These are phyloP conservation scores for Galendromus occidentalis DNA, from an alignment of 1,140 invertebrate species.

Conservation along the genomic window DNA sequence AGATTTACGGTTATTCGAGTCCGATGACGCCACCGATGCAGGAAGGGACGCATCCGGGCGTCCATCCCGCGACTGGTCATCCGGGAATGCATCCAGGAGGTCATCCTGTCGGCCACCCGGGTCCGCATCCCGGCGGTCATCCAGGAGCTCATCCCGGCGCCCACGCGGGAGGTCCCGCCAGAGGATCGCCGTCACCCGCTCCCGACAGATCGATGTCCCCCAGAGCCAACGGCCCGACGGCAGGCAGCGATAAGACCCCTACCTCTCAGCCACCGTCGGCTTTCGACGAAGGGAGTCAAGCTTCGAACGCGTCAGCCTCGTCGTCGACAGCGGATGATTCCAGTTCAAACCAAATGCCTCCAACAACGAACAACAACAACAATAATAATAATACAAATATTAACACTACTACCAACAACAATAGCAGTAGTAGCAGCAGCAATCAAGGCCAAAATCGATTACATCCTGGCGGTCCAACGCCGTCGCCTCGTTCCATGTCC, in stretches of 20 bases:
- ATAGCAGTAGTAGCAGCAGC: background rate
- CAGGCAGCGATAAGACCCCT: background rate
- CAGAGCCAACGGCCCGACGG: conserved; percentile 13
- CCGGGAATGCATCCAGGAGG: conserved; percentile 12
- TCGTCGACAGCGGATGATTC: conserved; percentile 20
- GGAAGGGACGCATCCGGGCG: conserved; percentile 16
- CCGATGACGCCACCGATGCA: conserved; percentile 17
- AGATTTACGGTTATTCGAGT: conserved; percentile 16
- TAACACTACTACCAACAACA: background rate
- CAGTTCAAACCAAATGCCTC: conserved; percentile 24
- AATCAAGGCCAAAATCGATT: background rate
- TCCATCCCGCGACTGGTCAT: conserved; percentile 18
- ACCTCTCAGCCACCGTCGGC: conserved; percentile 19
- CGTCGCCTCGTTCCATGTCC: conserved; percentile 34
- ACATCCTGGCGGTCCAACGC: background rate
- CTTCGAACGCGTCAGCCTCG: conserved; percentile 20
- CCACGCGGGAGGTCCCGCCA: conserved; percentile 18
- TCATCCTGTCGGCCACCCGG: conserved; percentile 12
- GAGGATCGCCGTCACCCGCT: conserved; percentile 11
- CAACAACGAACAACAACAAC: background rate
- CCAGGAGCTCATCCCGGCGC: conserved; percentile 15
- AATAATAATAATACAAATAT: background rate
- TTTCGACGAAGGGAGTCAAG: conserved; percentile 22
- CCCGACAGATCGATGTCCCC: conserved; percentile 11
- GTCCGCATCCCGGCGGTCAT: background rate